Conservation (phyloP, 2,888 invertebrate species). For the Drosophila conformis region DNA sequence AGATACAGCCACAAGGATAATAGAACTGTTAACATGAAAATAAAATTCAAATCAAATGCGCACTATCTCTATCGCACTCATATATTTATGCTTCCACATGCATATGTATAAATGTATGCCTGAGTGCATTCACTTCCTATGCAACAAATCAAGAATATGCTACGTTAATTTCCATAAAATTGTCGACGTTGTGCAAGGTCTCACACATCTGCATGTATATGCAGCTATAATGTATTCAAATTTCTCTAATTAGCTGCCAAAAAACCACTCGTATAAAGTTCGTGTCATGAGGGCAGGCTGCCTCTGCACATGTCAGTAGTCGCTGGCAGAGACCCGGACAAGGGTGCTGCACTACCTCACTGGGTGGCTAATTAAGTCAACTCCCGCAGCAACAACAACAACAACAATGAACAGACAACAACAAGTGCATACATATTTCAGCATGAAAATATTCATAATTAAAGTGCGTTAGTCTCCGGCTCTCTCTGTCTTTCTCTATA, state of each 20-base stretch:
- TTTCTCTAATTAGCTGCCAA: constrained; percentile 70
- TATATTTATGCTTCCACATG: not conserved
- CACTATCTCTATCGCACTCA: constrained; percentile 28
- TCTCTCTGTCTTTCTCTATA: not conserved
- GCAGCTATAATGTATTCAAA: constrained; percentile 60
- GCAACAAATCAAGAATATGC: constrained; percentile 34
- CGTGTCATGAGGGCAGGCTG: constrained; percentile 37
- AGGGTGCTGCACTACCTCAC: constrained; percentile 43
- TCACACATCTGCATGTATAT: not conserved
- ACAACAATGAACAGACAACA: constrained; percentile 13
- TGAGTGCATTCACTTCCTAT: constrained; percentile 27
- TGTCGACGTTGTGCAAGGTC: constrained; percentile 48
- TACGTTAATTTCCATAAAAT: constrained; percentile 56
- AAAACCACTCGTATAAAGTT: constrained; percentile 45
- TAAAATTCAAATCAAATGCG: constrained; percentile 71
- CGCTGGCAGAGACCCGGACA: constrained; percentile 8
- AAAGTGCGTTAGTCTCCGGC: constrained; percentile 67
- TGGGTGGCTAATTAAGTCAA: constrained; percentile 79
- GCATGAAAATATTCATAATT: constrained; percentile 79
- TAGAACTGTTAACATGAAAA: constrained; percentile 77
- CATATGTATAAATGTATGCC: not conserved
- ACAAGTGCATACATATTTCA: constrained; percentile 71
- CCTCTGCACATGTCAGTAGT: constrained; percentile 33
- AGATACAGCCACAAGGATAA: constrained; percentile 75
- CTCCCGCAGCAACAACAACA: constrained; percentile 55